Evolutionary conservation across 2,797 vertebrate genomes (phyloP), one percentile per base, ranked within the genome.

Genomic region (Arnoldichthys spilopterus): DNA sequence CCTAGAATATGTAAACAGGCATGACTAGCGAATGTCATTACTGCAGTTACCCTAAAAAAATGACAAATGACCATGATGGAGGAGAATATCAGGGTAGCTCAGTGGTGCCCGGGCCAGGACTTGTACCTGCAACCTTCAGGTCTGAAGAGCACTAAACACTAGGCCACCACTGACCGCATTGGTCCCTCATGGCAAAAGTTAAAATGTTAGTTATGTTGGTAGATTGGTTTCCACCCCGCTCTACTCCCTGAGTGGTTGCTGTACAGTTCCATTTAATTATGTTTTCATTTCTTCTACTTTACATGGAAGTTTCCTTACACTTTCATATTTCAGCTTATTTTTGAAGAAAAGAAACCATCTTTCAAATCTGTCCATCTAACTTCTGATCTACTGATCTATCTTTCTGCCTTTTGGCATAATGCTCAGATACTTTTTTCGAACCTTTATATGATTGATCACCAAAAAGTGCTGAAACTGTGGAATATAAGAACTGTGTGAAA

Each of bases 291-390:
- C 56, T 78, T 54, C 54, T 56, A 51, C 45, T 72, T 54, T 58
- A 56, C 53, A 74, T 47, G 62, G 34, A 77, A 22, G 61, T 63
- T 74, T 75, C 37, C 72, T 34, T 47, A 53, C 24, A 47, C 74
- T 80, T 80, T 82, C 30, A 85, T 85, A 45, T 70, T 69, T 75
- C n/a, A 64, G 34, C 64, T 74, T 74, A 53, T 78, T 70, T 80
- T 30, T 1, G 26, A 59, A 45, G 56, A 53, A 64, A 64, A 22
- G 40, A 64, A 78, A 26, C 34, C 43, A 51, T 62, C 70, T 15
- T 49, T 69, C 80, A 59, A 79, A 51, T 62, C 70, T 15, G 58
- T 69, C 80, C 66, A 79, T 83, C 53, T 79, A 61, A 62, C 24
- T 72, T 61, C 15, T 61, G 28, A 79, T 82, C 81, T 75, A 30